Evolutionary conservation across 2,797 vertebrate genomes (phyloP), one percentile per base, ranked within the genome.

Genomic region (Sardinella longiceps): DNA sequence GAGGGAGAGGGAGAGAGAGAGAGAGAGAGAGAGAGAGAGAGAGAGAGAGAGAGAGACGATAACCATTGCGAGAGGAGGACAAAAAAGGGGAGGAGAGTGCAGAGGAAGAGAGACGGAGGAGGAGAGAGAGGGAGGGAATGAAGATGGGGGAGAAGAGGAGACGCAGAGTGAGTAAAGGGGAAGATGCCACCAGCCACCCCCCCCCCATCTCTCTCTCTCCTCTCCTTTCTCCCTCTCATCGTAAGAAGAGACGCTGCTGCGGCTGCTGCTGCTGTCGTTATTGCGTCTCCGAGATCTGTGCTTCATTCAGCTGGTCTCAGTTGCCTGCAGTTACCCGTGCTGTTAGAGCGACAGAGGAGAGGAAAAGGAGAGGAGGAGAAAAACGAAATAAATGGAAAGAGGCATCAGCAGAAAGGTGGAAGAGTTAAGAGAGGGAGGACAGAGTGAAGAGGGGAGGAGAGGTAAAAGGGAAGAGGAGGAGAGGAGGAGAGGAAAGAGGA

Each of bases 1-100:
- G 63, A 48, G 48, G 80, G 66, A 85, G 81, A 83, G 43, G 81
- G 7, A 33, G 3, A 46, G 30, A 23, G 11, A 84, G 88, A 88
- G 82, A 51, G 6, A 39, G 9, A 58, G 7, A 84, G 83, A 85
- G 86, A 66, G 30, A 84, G 37, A 84, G 84, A 82, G 28, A 83
- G 43, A 33, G 82, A 70, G 81, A 82, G 60, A 83, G 90, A 90
- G 92, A 94, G 94, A 92, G 90, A 92, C 93, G 91, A 5, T 53
- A 45, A 37, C 30, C 92, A 92, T 88, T 94, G 92, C 90, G 92
- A 92, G 88, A 90, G 92, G 94, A 94, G 87, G 60, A 23, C n/a
- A 28, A 66, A 33, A 6, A 60, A 28, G 10, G 58, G 25, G 58
- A 63, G n/a, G 25, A 28, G 25, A 56, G 23, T 88, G 93, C 88